Conservation (phyloP, 92 coral and sea anemone genomes). For the Pocillopora grandis region DNA sequence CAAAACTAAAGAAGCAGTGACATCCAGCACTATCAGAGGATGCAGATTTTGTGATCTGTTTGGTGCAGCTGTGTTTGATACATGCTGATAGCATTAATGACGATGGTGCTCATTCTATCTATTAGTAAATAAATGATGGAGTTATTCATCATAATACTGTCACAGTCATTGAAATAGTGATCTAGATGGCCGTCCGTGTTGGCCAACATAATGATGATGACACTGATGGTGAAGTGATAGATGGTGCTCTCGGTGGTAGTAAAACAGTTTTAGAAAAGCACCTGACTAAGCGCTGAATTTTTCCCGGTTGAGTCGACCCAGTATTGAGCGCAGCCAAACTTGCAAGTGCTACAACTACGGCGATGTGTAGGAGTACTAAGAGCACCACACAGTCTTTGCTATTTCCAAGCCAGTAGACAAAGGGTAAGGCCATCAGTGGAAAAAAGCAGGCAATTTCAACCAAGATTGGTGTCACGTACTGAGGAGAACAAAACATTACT, state of each 20-base stretch:
- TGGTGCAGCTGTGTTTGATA: no score
- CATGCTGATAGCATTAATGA: no score
- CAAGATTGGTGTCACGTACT: not conserved
- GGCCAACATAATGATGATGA: not conserved
- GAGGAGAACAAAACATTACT: not conserved
- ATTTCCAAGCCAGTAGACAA: not conserved
- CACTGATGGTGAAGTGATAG: not conserved
- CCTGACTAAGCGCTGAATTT: not conserved
- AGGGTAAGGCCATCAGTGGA: not conserved
- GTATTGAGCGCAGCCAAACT: constrained; percentile 5
- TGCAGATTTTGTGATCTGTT: no score
- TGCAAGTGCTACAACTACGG: not conserved
- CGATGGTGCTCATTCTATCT: no score
- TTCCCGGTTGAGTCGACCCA: not conserved
- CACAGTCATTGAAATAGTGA: not conserved
- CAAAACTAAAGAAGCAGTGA: no score
- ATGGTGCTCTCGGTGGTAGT: not conserved
- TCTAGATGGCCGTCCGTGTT: not conserved
- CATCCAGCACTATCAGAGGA: no score
- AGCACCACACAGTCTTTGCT: not conserved
- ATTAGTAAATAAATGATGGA: no score
- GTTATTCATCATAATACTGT: no score
- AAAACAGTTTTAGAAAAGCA: not conserved
- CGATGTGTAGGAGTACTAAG: not conserved
- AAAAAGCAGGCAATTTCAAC: not conserved